These are phyloP conservation scores for Hepsetus odoe DNA, from an alignment of 2,113 vertebrate species.

Conservation along the genomic window DNA sequence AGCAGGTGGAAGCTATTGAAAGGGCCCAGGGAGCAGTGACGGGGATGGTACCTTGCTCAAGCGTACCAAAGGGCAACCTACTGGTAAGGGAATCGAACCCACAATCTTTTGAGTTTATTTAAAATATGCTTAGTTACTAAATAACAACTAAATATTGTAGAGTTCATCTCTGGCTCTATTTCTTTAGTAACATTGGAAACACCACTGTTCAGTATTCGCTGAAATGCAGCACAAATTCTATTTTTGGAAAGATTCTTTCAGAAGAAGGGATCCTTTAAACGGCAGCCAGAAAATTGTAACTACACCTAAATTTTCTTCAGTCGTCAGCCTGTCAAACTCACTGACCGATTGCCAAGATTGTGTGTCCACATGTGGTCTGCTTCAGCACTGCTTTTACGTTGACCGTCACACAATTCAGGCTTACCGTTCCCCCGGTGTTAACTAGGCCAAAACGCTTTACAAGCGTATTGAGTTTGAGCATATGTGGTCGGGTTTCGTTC, in stretches of 20 bases:
- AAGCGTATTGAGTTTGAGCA: constrained; percentile 6
- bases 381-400: constrained; percentile 41
- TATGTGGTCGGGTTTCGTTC: constrained; percentile 44
- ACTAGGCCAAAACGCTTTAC: too few species aligned
- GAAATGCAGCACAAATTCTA: not conserved
- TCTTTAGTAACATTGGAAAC: constrained; percentile 1
- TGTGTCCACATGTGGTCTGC: constrained; percentile 47
- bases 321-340: constrained; percentile 3
- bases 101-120: too few species aligned
- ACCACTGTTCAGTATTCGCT: too few species aligned
- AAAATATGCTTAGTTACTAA: too few species aligned
- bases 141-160: too few species aligned
- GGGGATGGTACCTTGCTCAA: too few species aligned
- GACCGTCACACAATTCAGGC: constrained; percentile 39
- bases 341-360: constrained; percentile 53
- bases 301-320: constrained; percentile 2
- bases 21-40: too few species aligned
- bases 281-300: not conserved
- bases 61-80: too few species aligned
- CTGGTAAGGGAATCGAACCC: too few species aligned
- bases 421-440: too few species aligned
- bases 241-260: not conserved
- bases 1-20: too few species aligned
- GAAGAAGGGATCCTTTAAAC: not conserved
- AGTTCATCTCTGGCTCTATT: not conserved